A percentile compares a stretch with the other conserved stretches of the same genome.
phyloP scores from a whole-genome alignment of 1,140 invertebrate genomes.

The Meloidogyne hapla region DNA sequence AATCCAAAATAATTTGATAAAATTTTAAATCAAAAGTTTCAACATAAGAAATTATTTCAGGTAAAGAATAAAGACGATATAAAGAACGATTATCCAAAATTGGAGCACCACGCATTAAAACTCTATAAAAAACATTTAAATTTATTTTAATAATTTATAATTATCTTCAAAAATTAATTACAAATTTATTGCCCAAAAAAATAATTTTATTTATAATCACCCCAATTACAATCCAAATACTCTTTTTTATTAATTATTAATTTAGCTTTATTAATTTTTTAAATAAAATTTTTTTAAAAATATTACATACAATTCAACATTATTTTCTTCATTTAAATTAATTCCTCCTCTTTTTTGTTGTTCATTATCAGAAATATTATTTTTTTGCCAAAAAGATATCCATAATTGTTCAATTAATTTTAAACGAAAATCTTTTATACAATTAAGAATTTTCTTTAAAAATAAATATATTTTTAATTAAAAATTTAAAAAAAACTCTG shows the following conservation, averaged over 20 bases:
- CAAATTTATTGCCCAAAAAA: no score
- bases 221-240: no score
- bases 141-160: no score
- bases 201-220: no score
- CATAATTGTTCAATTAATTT: background rate
- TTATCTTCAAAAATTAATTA: no score
- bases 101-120: conserved; percentile 7
- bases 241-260: no score
- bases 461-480: background rate
- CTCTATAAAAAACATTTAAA: conserved; percentile 14
- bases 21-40: conserved; percentile 83
- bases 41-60: conserved; percentile 73
- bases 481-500: background rate
- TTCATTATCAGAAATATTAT: background rate
- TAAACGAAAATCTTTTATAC: conserved; percentile 1
- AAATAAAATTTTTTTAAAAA: conserved; percentile 1
- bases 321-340: background rate
- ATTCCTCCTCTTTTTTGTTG: conserved; percentile 1
- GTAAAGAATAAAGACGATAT: conserved; percentile 69
- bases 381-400: conserved; percentile 2
- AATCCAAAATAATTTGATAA: conserved; percentile 91
- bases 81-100: conserved; percentile 66
- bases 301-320: background rate
- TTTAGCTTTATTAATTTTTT: no score
- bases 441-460: background rate